phyloP scores from a whole-genome alignment of 2,888 invertebrate genomes.

The Mythimna albipuncta region DNA sequence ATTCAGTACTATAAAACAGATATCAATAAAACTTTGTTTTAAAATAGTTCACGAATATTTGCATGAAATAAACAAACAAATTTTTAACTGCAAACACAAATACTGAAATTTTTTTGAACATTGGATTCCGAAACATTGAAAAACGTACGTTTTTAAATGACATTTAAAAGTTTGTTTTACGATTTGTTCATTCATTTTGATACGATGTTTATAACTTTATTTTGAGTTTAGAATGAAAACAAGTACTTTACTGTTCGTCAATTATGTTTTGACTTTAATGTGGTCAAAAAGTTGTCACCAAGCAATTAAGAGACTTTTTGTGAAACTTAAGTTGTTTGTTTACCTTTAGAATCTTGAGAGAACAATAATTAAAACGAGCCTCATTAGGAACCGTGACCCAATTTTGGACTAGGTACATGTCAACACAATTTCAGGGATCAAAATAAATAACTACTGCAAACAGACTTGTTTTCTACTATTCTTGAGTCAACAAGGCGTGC shows the following conservation, averaged over 20 bases:
- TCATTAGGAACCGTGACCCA: not conserved
- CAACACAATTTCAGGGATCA: not conserved
- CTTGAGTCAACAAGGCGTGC: no score
- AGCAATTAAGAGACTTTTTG: slow-evolving; percentile 12
- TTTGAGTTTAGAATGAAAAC: not conserved
- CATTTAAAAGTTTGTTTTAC: not conserved
- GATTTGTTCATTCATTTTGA: not conserved
- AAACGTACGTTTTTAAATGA: no score
- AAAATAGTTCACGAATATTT: no score
- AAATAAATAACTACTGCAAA: not conserved
- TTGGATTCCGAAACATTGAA: no score
- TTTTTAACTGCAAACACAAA: no score
- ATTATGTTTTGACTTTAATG: not conserved
- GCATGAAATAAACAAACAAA: no score
- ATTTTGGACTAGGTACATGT: not conserved
- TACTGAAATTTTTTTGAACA: no score
- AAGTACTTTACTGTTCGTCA: not conserved
- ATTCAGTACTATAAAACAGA: no score
- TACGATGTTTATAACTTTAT: slow-evolving; percentile 3
- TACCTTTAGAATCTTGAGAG: not conserved
- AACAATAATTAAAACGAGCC: slow-evolving; percentile 16
- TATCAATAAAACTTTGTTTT: no score
- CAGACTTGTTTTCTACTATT: not conserved
- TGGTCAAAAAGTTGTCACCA: slow-evolving; percentile 9
- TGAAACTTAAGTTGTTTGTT: slow-evolving; percentile 10